Percentiles rank a stretch among this genome's conserved stretches.
Evolutionary conservation across 2,113 vertebrate genomes (phyloP).

Genomic region (Planiliza haematocheilus): DNA sequence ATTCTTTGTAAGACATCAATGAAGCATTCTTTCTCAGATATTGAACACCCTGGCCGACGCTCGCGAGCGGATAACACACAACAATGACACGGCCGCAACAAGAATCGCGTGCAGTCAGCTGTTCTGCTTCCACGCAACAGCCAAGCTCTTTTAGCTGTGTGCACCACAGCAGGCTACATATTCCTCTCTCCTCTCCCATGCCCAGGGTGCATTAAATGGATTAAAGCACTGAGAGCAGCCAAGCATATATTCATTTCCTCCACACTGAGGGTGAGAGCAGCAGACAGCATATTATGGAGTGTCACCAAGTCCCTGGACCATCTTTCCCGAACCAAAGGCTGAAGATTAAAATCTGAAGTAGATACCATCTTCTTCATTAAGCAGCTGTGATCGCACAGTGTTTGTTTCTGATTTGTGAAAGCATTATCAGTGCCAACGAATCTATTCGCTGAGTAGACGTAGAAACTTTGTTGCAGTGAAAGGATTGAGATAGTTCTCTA

Average conservation of each 20-base stretch:
- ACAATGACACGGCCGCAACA: constrained; percentile 52
- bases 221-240: constrained; percentile 73
- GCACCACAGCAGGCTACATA: constrained; percentile 47
- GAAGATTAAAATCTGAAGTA: constrained; percentile 56
- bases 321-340: constrained; percentile 53
- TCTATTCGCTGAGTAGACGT: too few relatives aligned
- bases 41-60: constrained; percentile 36
- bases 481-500: too few relatives aligned
- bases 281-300: constrained; percentile 61
- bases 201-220: constrained; percentile 76
- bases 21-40: constrained; percentile 21
- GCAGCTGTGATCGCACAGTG: constrained; percentile 15
- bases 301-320: constrained; percentile 62
- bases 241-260: constrained; percentile 75
- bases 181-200: constrained; percentile 58
- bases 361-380: constrained; percentile 53
- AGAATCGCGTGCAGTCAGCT: constrained; percentile 44
- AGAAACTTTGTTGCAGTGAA: too few relatives aligned
- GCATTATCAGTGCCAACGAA: background rate
- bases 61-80: constrained; percentile 38
- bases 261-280: constrained; percentile 56
- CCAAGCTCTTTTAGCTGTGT: constrained; percentile 60
- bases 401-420: constrained; percentile 26
- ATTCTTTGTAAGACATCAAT: constrained; percentile 33
- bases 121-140: constrained; percentile 62